Evolutionary conservation across 2,888 invertebrate species (phyloP).

Genomic region (Pantelozetes paolii): DNA sequence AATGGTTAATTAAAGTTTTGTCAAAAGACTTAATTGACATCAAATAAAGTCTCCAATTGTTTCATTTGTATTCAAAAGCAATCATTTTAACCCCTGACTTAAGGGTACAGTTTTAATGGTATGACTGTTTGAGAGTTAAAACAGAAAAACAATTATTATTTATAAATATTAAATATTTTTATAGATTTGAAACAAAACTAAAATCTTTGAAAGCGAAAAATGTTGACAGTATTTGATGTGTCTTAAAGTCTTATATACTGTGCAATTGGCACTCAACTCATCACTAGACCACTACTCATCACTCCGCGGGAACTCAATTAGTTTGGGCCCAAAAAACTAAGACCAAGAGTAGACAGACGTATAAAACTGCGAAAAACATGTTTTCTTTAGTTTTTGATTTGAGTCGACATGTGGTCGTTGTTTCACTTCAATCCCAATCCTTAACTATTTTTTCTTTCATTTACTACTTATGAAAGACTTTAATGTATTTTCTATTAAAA

Average conservation of each 20-base stretch:
- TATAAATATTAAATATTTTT: neutral
- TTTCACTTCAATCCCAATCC: neutral
- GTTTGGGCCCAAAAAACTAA: conserved; percentile 17
- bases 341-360: neutral
- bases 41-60: no score
- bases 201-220: neutral
- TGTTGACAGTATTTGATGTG: conserved; percentile 20
- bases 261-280: conserved; percentile 33
- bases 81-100: no score
- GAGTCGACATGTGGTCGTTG: conserved; percentile 29
- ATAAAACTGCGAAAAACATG: conserved; percentile 33
- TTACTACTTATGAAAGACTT: conserved; percentile 7
- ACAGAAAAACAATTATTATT: neutral
- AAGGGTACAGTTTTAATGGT: no score
- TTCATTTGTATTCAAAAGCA: no score
- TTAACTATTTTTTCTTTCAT: neutral
- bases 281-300: conserved; percentile 34
- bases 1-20: no score
- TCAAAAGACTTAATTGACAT: no score
- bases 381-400: conserved; percentile 4
- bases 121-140: no score
- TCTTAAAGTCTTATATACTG: neutral
- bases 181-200: neutral
- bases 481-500: conserved; percentile 18
- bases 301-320: conserved; percentile 37